phyloP scores from a whole-genome alignment of 2,797 vertebrate genomes.

The Acanthornis magna region DNA sequence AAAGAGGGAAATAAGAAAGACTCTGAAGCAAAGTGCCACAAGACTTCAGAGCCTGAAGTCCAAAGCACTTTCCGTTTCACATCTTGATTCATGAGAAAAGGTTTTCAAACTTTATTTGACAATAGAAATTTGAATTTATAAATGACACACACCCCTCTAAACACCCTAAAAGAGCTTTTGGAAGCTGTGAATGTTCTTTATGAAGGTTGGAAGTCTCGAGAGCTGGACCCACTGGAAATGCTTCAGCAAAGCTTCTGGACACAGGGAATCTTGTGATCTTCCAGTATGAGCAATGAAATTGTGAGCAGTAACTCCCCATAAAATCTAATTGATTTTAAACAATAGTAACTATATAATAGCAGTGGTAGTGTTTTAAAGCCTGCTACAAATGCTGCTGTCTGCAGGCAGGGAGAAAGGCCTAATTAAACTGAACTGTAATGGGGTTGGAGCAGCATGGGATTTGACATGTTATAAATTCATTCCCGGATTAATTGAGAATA shows the following conservation, averaged over 20 bases:
- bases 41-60: neutral
- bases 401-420: neutral
- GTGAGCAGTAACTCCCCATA: neutral
- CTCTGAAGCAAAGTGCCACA: neutral
- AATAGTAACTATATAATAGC: neutral
- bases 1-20: neutral
- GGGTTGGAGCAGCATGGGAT: slow-evolving; percentile 1
- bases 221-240: neutral
- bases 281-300: neutral
- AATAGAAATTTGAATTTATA: neutral
- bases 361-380: neutral
- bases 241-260: neutral
- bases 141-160: neutral
- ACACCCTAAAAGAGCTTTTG: neutral
- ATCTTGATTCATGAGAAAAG: neutral
- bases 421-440: slow-evolving; percentile 41
- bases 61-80: neutral
- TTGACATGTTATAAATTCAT: slow-evolving; percentile 52
- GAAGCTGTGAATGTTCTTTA: neutral
- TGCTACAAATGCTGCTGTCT: slow-evolving; percentile 2
- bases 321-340: slow-evolving; percentile 36
- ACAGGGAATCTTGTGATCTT: neutral
- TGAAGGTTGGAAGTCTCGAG: neutral
- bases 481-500: slow-evolving; percentile 20
- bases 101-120: neutral